A percentile compares a stretch with the other conserved stretches of the same genome.
These are phyloP conservation scores for Cantharis flavilabris DNA, from an alignment of 2,888 invertebrate genomes.

Conservation along the genomic window DNA sequence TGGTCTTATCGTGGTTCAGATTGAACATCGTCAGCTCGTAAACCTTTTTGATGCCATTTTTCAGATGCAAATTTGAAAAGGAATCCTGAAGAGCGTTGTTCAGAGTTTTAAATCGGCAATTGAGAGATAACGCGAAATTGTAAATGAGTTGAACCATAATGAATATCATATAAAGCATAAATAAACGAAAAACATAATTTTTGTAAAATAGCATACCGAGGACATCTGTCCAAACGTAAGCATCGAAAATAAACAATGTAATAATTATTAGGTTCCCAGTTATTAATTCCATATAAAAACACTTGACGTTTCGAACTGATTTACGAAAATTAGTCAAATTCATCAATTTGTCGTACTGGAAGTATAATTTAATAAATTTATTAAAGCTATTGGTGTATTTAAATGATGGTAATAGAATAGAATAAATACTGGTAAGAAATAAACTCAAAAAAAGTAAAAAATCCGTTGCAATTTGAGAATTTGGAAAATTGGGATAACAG, in stretches of 20 bases:
- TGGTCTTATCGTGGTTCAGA: not conserved
- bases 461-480: not conserved
- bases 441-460: not conserved
- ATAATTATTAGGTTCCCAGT: not conserved
- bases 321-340: not conserved
- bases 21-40: not conserved
- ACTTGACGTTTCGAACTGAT: not conserved
- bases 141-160: constrained; percentile 7
- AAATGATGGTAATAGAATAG: not conserved
- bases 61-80: not conserved
- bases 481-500: not conserved
- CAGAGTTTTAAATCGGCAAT: not conserved
- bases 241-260: not conserved
- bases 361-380: not conserved
- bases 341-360: not conserved
- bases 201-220: not conserved
- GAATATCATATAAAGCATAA: not conserved
- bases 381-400: not conserved
- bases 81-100: not conserved
- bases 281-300: not conserved
- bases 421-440: not conserved
- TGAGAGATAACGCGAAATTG: not conserved
- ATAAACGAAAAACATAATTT: constrained; percentile 3
- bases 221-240: constrained; percentile 2
- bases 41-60: not conserved